Evolutionary conservation across 2,113 vertebrate species (phyloP).

Genomic region (Brienomyrus longianalis): DNA sequence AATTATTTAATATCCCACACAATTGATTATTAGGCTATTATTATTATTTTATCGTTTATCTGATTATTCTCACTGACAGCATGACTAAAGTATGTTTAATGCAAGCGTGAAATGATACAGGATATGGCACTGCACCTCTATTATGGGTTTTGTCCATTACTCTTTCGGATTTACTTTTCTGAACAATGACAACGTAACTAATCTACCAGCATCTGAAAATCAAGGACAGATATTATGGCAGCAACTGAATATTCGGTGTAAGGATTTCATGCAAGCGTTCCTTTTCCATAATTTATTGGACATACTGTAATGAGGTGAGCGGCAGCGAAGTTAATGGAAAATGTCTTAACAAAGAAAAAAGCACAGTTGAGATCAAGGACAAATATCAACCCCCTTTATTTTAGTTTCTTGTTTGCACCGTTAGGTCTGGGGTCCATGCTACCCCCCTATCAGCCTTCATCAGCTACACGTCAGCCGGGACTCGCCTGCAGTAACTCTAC

Average conservation of each 20-base stretch:
- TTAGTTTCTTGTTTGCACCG: not conserved
- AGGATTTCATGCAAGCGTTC: not conserved
- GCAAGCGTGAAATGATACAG: not conserved
- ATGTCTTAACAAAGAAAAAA: not conserved
- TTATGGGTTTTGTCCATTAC: not conserved
- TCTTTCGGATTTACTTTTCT: not conserved
- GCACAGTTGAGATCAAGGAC: not conserved
- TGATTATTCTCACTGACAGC: not conserved
- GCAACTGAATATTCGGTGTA: not conserved
- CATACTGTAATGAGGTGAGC: not conserved
- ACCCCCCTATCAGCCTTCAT: not conserved
- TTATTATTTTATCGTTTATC: not conserved
- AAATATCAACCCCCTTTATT: not conserved
- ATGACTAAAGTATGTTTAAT: not conserved
- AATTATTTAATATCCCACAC: not conserved
- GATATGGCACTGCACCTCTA: not conserved
- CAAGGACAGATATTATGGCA: not conserved
- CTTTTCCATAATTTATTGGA: not conserved
- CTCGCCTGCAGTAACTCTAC: conserved; percentile 42
- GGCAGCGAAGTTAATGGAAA: not conserved
- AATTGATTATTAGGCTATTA: not conserved
- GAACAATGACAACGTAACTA: not conserved
- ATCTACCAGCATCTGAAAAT: not conserved
- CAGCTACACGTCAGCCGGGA: conserved; percentile 38
- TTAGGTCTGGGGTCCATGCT: not conserved